Evolutionary conservation across 2,797 vertebrate genomes (phyloP).

Genomic region (Neostethus bicornis): DNA sequence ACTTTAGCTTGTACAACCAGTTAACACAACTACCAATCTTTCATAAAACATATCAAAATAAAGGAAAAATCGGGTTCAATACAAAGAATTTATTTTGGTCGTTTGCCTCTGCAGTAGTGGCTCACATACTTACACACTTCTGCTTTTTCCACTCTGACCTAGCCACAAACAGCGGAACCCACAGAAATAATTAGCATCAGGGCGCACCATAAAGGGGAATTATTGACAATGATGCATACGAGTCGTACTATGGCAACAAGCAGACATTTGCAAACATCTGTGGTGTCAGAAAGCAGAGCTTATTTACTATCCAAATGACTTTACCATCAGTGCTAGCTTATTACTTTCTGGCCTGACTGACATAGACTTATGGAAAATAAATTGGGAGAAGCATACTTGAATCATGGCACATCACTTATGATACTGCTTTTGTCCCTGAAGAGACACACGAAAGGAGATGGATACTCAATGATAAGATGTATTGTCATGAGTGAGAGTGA

Average conservation of each 20-base stretch:
- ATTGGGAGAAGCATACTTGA: slow-evolving; percentile 52
- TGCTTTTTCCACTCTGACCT: slow-evolving; percentile 26
- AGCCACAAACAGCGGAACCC: slow-evolving; percentile 45
- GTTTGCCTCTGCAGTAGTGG: slow-evolving; percentile 27
- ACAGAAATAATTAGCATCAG: slow-evolving; percentile 55
- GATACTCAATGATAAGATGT: slow-evolving; percentile 51
- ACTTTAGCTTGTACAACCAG: too few species aligned
- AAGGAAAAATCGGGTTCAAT: too few species aligned
- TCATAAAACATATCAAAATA: too few species aligned
- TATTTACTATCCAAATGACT: slow-evolving; percentile 71
- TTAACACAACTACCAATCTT: too few species aligned
- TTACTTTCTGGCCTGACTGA: slow-evolving; percentile 58
- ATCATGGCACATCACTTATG: slow-evolving; percentile 48
- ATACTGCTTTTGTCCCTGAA: slow-evolving; percentile 41
- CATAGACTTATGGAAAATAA: slow-evolving; percentile 54
- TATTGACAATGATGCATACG: slow-evolving; percentile 51
- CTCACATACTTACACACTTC: slow-evolving; percentile 31
- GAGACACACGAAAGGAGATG: slow-evolving; percentile 56
- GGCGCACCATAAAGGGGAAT: slow-evolving; percentile 46
- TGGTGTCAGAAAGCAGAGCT: slow-evolving; percentile 42
- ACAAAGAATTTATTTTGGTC: slow-evolving; percentile 8
- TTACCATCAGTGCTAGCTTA: slow-evolving; percentile 43
- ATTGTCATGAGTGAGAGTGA: slow-evolving; percentile 53
- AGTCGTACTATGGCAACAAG: slow-evolving; percentile 45
- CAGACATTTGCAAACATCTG: slow-evolving; percentile 36